These are phyloP conservation scores for Eutrigla gurnardus DNA, from an alignment of 2,797 vertebrate species.

Conservation along the genomic window DNA sequence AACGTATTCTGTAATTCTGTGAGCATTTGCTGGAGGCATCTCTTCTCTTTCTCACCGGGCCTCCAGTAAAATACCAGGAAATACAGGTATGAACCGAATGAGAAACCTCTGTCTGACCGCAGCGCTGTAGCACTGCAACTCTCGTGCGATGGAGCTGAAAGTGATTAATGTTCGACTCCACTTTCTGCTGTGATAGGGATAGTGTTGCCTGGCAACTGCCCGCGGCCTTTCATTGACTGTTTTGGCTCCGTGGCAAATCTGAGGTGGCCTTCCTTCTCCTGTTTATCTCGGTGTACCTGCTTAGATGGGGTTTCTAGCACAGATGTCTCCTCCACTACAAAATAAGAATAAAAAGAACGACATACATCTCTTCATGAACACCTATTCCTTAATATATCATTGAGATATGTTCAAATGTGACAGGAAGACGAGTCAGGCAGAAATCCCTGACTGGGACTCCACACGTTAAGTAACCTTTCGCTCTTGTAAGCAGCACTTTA, in stretches of 20 bases:
- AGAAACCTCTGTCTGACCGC: constrained; percentile 58
- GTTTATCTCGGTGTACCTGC: constrained; percentile 63
- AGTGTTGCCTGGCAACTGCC: constrained; percentile 85
- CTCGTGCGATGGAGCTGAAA: constrained; percentile 70
- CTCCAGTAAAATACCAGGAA: not conserved
- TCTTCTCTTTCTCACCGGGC: not conserved
- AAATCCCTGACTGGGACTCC: not conserved
- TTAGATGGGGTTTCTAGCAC: constrained; percentile 40
- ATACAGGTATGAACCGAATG: constrained; percentile 18
- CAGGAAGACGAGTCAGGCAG: constrained; percentile 8
- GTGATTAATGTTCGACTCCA: constrained; percentile 80
- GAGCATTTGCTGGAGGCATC: not conserved
- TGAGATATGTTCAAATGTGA: constrained; percentile 46
- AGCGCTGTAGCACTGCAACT: constrained; percentile 44
- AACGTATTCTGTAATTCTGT: constrained; percentile 11
- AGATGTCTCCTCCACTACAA: constrained; percentile 13
- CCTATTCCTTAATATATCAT: constrained; percentile 28
- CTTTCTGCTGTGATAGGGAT: constrained; percentile 80
- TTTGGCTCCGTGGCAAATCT: constrained; percentile 68
- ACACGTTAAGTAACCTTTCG: constrained; percentile 12
- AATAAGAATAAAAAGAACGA: constrained; percentile 3
- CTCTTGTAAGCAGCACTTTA: constrained; percentile 29
- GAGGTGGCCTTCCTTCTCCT: constrained; percentile 70
- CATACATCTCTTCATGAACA: not conserved
- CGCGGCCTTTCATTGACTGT: constrained; percentile 76